phyloP scores from a whole-genome alignment of 2,113 vertebrate genomes.

The Ciconia maguari region DNA sequence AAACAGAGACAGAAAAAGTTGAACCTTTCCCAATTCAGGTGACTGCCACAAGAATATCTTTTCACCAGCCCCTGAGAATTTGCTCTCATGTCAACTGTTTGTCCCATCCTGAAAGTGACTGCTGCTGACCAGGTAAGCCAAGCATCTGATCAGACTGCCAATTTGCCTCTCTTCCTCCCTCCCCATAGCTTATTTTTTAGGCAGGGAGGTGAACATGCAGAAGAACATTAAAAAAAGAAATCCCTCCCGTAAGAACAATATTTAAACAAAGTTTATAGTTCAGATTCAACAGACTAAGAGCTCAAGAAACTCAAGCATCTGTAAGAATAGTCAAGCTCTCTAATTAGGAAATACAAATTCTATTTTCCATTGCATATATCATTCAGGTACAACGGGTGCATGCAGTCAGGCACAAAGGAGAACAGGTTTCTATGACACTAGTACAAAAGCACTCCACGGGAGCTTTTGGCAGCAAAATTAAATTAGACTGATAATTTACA shows the following conservation, averaged over 20 bases:
- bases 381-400: neutral
- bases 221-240: neutral
- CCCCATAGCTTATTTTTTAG: neutral
- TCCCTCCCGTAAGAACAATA: neutral
- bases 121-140: neutral
- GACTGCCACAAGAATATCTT: neutral
- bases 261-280: neutral
- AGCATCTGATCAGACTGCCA: neutral
- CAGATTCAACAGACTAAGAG: neutral
- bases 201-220: neutral
- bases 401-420: neutral
- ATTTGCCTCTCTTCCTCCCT: neutral
- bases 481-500: neutral
- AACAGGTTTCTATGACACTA: neutral
- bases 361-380: neutral
- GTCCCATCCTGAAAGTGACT: neutral
- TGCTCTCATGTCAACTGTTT: neutral
- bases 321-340: neutral
- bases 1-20: neutral
- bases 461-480: neutral
- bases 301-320: neutral
- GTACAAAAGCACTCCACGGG: neutral
- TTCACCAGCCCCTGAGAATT: neutral
- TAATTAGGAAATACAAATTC: neutral
- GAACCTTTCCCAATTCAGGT: neutral